Evolutionary conservation across 2,888 invertebrate genomes (phyloP).

Genomic region (Leptinotarsa peninsularis): DNA sequence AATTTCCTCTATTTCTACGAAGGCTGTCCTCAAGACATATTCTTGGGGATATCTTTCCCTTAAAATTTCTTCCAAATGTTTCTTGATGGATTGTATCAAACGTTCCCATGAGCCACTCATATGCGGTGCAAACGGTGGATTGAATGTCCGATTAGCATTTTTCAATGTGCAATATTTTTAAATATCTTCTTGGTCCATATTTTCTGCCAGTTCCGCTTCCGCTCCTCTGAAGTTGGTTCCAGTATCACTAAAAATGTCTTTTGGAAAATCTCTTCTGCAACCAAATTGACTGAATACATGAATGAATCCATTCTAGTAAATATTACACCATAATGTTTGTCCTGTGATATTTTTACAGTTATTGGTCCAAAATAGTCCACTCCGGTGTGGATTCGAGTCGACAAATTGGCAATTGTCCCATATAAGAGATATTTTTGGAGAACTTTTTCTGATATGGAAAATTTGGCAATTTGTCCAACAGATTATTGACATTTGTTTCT

Average conservation of each 20-base stretch:
- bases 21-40: neutral
- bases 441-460: constrained; percentile 17
- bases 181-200: neutral
- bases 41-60: neutral
- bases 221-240: constrained; percentile 13
- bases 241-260: constrained; percentile 47
- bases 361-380: constrained; percentile 35
- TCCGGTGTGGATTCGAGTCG: constrained; percentile 26
- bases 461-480: constrained; percentile 29
- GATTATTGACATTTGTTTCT: constrained; percentile 22
- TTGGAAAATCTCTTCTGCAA: constrained; percentile 26
- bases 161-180: neutral
- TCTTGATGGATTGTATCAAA: neutral
- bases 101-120: constrained; percentile 13
- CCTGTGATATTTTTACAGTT: constrained; percentile 10
- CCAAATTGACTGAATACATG: constrained; percentile 24
- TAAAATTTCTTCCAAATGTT: neutral
- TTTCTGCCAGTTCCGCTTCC: constrained; percentile 11
- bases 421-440: constrained; percentile 7
- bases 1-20: neutral
- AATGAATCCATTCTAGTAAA: constrained; percentile 31
- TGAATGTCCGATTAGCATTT: constrained; percentile 1
- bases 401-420: constrained; percentile 31
- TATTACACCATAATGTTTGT: constrained; percentile 26
- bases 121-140: constrained; percentile 4